These are phyloP conservation scores for Anagyrus pseudococci DNA, from an alignment of 2,888 invertebrate species.

Conservation along the genomic window DNA sequence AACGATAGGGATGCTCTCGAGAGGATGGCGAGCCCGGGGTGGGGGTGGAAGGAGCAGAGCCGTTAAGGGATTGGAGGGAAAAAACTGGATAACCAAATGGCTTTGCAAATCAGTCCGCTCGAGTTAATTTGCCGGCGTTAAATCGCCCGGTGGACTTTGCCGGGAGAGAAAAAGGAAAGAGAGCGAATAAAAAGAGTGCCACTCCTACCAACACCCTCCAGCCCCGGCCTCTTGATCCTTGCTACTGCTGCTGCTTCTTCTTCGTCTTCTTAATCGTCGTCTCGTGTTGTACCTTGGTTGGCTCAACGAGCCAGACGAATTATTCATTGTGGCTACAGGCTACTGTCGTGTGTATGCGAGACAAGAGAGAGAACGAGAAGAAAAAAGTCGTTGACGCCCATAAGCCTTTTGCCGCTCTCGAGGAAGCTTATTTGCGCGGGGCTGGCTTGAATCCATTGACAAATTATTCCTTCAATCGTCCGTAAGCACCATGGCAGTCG, in stretches of 20 bases:
- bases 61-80: neutral
- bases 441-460: no score
- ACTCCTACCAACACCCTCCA: no score
- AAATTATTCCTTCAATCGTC: no score
- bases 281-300: neutral
- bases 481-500: no score
- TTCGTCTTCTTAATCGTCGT: no score
- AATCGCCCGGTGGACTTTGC: neutral
- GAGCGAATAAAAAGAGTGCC: neutral
- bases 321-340: slow-evolving; percentile 13
- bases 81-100: slow-evolving; percentile 40
- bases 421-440: slow-evolving; percentile 29
- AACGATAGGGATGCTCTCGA: no score
- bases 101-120: slow-evolving; percentile 46
- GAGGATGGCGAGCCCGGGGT: no score
- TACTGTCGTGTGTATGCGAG: no score
- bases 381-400: neutral
- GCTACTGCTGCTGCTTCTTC: no score
- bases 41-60: neutral
- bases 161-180: neutral
- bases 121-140: slow-evolving; percentile 38
- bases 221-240: neutral
- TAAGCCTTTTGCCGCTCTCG: slow-evolving; percentile 16
- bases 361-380: no score
- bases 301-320: neutral